Percentiles rank a stretch among this genome's conserved stretches.
These are phyloP conservation scores for Ramphastos sulfuratus DNA, from an alignment of 2,113 vertebrate species.

Conservation along the genomic window DNA sequence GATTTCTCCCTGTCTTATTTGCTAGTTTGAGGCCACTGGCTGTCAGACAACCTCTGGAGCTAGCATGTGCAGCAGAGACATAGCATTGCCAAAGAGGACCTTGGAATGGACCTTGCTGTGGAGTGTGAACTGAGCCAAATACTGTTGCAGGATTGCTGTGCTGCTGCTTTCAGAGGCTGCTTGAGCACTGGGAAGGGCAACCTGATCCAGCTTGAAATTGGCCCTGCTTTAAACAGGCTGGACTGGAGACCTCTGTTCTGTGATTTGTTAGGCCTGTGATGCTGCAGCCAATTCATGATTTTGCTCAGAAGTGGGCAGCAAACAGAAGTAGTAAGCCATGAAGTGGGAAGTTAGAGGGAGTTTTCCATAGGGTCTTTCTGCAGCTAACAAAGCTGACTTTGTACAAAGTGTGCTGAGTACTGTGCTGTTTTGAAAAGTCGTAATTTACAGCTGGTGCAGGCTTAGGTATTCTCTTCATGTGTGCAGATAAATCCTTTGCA, in stretches of 20 bases:
- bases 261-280: background rate
- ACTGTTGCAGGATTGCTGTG: background rate
- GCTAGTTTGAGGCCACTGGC: background rate
- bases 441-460: background rate
- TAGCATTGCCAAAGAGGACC: background rate
- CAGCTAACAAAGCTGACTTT: background rate
- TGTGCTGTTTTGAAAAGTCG: background rate
- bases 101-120: background rate
- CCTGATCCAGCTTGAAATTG: background rate
- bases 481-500: background rate
- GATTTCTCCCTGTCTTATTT: background rate
- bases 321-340: background rate
- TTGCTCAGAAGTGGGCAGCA: background rate
- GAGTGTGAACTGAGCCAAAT: background rate
- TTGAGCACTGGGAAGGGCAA: background rate
- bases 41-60: background rate
- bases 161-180: background rate
- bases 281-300: background rate
- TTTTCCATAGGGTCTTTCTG: background rate
- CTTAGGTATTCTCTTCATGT: background rate
- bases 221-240: background rate
- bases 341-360: background rate
- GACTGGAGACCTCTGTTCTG: background rate
- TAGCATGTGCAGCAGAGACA: background rate
- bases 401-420: background rate